Percentiles rank a stretch among this genome's conserved stretches.
These are phyloP conservation scores for Chelonia mydas DNA, from an alignment of 2,797 vertebrate species.

Conservation along the genomic window DNA sequence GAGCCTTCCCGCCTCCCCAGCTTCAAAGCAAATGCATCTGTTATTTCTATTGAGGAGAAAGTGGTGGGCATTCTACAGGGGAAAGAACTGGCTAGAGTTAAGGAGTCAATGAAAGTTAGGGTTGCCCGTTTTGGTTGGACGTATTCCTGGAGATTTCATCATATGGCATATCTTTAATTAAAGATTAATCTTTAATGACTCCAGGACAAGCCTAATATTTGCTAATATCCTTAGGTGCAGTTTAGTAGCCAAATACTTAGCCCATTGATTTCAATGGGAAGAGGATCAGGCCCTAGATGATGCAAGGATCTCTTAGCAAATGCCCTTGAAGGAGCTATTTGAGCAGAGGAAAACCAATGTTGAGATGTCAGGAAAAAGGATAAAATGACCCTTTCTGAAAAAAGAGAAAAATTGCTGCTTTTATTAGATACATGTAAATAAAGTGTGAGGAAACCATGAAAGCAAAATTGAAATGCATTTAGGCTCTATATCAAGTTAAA, in stretches of 20 bases:
- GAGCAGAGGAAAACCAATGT: not conserved
- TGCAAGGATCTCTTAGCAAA: not conserved
- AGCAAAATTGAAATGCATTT: not conserved
- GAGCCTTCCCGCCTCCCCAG: not conserved
- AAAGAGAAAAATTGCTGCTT: not conserved
- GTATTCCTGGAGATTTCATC: too few relatives aligned
- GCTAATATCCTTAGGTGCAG: not conserved
- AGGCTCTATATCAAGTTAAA: not conserved
- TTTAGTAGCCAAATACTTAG: not conserved
- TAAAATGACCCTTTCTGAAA: not conserved
- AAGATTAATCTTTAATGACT: too few relatives aligned
- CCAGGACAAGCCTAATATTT: not conserved
- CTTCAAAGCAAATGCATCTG: not conserved
- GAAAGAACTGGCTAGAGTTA: not conserved
- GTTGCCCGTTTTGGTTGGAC: too few relatives aligned
- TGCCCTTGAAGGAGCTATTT: not conserved
- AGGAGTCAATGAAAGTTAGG: not conserved
- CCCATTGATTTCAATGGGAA: not conserved
- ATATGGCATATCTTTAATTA: too few relatives aligned
- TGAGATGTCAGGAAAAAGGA: not conserved
- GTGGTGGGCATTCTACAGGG: not conserved
- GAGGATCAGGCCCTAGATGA: not conserved
- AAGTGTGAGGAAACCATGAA: not conserved
- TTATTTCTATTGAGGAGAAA: not conserved
- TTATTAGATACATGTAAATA: not conserved